phyloP scores from a whole-genome alignment of 2,888 invertebrate species.

The Melanchra persicariae region DNA sequence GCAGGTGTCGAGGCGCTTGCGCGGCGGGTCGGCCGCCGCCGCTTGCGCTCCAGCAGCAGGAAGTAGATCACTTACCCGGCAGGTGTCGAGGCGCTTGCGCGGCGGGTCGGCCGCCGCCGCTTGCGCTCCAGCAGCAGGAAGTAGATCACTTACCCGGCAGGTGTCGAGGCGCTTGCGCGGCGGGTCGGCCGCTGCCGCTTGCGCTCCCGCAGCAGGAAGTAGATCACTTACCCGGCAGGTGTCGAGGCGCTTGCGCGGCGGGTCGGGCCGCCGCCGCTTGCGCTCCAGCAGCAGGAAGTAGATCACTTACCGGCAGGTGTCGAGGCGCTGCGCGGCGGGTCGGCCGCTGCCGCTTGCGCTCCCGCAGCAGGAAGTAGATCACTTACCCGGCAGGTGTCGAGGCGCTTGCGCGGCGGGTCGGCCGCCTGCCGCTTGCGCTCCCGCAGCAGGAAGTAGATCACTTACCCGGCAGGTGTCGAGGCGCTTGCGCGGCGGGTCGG shows the following conservation, averaged over 20 bases:
- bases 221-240: slow-evolving; percentile 97
- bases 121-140: too few relatives aligned
- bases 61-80: slow-evolving; percentile 98
- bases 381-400: slow-evolving; percentile 97
- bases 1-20: slow-evolving; percentile 95
- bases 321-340: slow-evolving; percentile 95
- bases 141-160: slow-evolving; percentile 88
- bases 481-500: too few relatives aligned
- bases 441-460: too few relatives aligned
- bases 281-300: too few relatives aligned
- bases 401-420: slow-evolving; percentile 94
- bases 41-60: slow-evolving; percentile 98
- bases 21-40: slow-evolving; percentile 98
- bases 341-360: slow-evolving; percentile 97
- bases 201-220: slow-evolving; percentile 98
- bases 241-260: slow-evolving; percentile 95
- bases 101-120: slow-evolving; percentile 95
- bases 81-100: slow-evolving; percentile 94
- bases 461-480: too few relatives aligned
- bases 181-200: slow-evolving; percentile 98
- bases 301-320: slow-evolving; percentile 92
- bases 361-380: slow-evolving; percentile 99
- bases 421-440: too few relatives aligned
- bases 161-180: slow-evolving; percentile 95
- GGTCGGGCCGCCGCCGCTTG: slow-evolving; percentile 93